Evolutionary conservation across 2,797 vertebrate species (phyloP), one percentile per base, ranked within the genome.

Genomic region (Galagoides demidoff): DNA sequence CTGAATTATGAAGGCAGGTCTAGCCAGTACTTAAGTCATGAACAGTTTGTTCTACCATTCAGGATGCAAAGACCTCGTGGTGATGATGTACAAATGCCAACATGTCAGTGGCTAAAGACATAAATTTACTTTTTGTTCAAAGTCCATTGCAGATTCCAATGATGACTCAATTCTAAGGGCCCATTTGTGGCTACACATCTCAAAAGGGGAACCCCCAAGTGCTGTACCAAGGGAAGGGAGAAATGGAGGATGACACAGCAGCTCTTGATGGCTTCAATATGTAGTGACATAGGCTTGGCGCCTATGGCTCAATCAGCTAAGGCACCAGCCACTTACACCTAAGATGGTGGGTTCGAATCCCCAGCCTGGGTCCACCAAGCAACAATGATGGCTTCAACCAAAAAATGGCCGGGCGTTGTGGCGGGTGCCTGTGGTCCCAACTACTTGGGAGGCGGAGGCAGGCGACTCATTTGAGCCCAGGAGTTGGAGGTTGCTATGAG

Each of bases 21-120:
- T 10, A 22, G 61, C 61, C 14, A 4, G 12, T 7, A 3, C 0
- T 2, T 6, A n/a, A 61, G 31, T 22, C 37, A 52, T 6, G 1
- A 79, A 49, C 23, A 11, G 19, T 27, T 13, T 43, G 17, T 63
- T 61, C 31, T 19, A 19, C 16, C 0, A 3, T 6, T 64, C 61
- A 66, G 39, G 61, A 66, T 5, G n/a, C 2, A 25, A 20, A 49
- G 23, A n/a, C 78, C 20, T 23, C 6, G 25, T 16, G 27, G 45
- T 43, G 27, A 19, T 39, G 4, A 68, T 20, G 57, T 27, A 6
- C 25, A 23, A 57, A 74, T 4, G 4, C 63, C 49, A 5, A 37
- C 5, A 17, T 39, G 11, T 23, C 64, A 9, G 64, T 19, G 22
- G 29, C 64, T 70, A 43, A 81, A 19, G 76, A 12, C 1, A 0